Percentiles rank a stretch among this genome's conserved stretches.
Conservation (phyloP, 2,888 invertebrate species). For the Tridacna gigas region DNA sequence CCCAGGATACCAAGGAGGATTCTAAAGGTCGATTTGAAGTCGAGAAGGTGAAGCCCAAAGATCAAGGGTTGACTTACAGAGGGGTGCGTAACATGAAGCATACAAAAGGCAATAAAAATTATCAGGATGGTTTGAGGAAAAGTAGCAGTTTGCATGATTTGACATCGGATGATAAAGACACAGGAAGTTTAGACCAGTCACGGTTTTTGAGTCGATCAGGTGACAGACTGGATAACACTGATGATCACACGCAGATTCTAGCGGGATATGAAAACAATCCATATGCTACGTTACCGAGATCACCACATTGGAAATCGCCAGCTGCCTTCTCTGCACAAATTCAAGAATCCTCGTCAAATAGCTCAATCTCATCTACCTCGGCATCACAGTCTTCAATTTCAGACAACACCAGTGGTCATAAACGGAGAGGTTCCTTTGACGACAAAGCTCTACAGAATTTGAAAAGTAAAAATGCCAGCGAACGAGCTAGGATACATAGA, state of each 20-base stretch:
- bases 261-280: conserved; percentile 71
- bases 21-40: conserved; percentile 67
- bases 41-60: conserved; percentile 71
- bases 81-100: conserved; percentile 83
- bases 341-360: conserved; percentile 55
- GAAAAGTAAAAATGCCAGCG: conserved; percentile 44
- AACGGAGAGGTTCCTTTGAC: conserved; percentile 70
- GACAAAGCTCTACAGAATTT: conserved; percentile 61
- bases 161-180: conserved; percentile 66
- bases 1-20: conserved; percentile 37
- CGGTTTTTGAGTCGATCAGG: conserved; percentile 80
- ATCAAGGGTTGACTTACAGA: conserved; percentile 78
- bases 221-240: conserved; percentile 72
- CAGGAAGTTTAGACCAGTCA: conserved; percentile 68
- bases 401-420: conserved; percentile 37
- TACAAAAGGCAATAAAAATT: conserved; percentile 77
- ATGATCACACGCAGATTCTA: conserved; percentile 57
- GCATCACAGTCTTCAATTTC: conserved; percentile 57
- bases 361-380: conserved; percentile 55
- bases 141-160: conserved; percentile 83
- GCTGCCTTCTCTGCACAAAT: conserved; percentile 37
- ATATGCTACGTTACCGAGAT: conserved; percentile 69
- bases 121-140: conserved; percentile 81
- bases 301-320: conserved; percentile 58
- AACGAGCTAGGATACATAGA: conserved; percentile 68